phyloP scores from a whole-genome alignment of 2,797 vertebrate species.

The Enteromius anoplus region DNA sequence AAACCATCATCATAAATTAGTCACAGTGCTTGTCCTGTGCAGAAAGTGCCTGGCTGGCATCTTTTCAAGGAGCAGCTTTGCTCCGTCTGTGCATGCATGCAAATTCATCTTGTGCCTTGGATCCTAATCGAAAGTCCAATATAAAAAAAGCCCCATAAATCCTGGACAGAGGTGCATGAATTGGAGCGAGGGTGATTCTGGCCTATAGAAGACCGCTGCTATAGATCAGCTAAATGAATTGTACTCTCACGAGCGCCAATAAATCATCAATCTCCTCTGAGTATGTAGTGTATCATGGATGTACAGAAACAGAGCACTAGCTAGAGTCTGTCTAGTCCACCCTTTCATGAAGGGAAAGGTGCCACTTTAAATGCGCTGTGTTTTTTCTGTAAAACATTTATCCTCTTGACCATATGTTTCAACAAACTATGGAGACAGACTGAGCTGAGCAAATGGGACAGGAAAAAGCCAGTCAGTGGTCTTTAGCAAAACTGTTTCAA shows the following conservation, averaged over 20 bases:
- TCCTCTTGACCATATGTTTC: conserved; percentile 40
- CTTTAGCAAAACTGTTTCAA: conserved; percentile 44
- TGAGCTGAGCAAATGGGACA: conserved; percentile 34
- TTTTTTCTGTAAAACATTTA: conserved; percentile 31
- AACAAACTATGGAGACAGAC: conserved; percentile 12
- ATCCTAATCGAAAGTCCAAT: conserved; percentile 60
- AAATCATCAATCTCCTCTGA: conserved; percentile 57
- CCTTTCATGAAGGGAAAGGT: conserved; percentile 1
- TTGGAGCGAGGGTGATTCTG: conserved; percentile 9
- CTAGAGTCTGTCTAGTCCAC: conserved; percentile 8
- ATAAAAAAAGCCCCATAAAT: conserved; percentile 62
- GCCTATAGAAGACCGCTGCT: conserved; percentile 43
- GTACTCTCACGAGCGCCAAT: conserved; percentile 50
- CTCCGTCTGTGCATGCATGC: conserved; percentile 46
- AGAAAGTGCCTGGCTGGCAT: conserved; percentile 57
- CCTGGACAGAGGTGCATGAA: conserved; percentile 48
- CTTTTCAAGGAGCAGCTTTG: conserved; percentile 45
- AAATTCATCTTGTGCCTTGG: conserved; percentile 55
- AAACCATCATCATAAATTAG: conserved; percentile 60
- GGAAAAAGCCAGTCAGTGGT: conserved; percentile 51
- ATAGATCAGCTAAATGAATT: conserved; percentile 58
- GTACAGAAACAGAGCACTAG: conserved; percentile 5
- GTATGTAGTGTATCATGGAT: conserved; percentile 25
- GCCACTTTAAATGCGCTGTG: conserved; percentile 5
- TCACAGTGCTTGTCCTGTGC: conserved; percentile 34